Conservation (phyloP, 2,888 invertebrate genomes). For the Stegophylla sp. region DNA sequence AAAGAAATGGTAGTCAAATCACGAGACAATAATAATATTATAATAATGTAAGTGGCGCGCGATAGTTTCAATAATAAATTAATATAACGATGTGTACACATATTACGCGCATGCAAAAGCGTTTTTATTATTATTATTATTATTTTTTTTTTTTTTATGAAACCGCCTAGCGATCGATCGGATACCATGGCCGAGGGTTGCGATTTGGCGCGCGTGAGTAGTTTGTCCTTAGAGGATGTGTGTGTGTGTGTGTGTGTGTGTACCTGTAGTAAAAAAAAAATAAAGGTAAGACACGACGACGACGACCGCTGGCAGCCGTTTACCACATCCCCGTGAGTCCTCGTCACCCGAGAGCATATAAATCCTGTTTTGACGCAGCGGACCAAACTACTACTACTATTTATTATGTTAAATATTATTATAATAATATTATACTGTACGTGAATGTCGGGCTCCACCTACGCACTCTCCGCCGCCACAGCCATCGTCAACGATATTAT, state of each 20-base stretch:
- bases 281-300: not conserved
- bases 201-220: slow-evolving; percentile 51
- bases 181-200: slow-evolving; percentile 54
- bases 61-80: slow-evolving; percentile 37
- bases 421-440: not conserved
- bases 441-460: slow-evolving; percentile 16
- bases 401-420: not conserved
- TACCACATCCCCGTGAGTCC: slow-evolving; percentile 51
- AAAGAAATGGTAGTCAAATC: slow-evolving; percentile 48
- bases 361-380: slow-evolving; percentile 36
- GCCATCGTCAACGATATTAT: not conserved
- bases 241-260: not conserved
- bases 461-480: not conserved
- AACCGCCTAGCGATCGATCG: slow-evolving; percentile 48
- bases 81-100: slow-evolving; percentile 34
- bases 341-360: not conserved
- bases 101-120: not conserved
- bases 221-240: slow-evolving; percentile 53
- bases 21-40: slow-evolving; percentile 43
- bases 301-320: slow-evolving; percentile 36
- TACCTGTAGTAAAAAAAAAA: too few species aligned
- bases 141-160: slow-evolving; percentile 31
- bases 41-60: slow-evolving; percentile 5
- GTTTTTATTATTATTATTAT: not conserved
- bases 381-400: not conserved